Evolutionary conservation across 1,140 invertebrate genomes (phyloP).

Genomic region (Laodelphax striatellus): DNA sequence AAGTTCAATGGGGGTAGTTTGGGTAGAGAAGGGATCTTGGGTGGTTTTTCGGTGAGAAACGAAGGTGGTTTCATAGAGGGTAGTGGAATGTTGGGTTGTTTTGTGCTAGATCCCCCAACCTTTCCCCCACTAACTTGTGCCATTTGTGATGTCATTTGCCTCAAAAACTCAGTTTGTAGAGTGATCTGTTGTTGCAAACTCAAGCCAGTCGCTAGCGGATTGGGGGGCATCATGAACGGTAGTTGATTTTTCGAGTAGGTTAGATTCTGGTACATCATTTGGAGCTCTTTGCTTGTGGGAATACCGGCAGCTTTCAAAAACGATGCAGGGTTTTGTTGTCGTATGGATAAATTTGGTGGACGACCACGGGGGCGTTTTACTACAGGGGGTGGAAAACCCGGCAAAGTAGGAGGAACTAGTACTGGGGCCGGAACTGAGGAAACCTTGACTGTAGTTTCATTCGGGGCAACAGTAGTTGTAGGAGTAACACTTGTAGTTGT

Average conservation of each 20-base stretch:
- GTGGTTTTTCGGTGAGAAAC: neutral
- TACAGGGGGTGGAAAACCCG: neutral
- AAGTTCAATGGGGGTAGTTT: neutral
- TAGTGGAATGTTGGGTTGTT: no score
- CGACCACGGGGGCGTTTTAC: slow-evolving; percentile 10
- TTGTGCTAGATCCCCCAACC: no score
- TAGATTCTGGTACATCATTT: slow-evolving; percentile 4
- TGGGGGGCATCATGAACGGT: neutral
- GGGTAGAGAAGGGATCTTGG: neutral
- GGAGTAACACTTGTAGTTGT: neutral
- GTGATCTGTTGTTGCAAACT: neutral
- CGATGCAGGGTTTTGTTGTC: slow-evolving; percentile 2
- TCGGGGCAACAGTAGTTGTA: neutral
- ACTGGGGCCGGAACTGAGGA: neutral
- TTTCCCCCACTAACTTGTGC: neutral
- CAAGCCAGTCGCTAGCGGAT: neutral
- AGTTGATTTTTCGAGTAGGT: neutral
- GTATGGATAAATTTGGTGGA: neutral
- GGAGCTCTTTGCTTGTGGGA: neutral
- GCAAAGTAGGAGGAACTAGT: neutral
- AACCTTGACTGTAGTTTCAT: neutral
- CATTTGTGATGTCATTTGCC: neutral
- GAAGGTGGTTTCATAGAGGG: no score
- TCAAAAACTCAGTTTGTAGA: neutral
- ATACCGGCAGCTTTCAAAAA: neutral